phyloP scores from a whole-genome alignment of 2,797 vertebrate genomes.

The Darevskia mixta region DNA sequence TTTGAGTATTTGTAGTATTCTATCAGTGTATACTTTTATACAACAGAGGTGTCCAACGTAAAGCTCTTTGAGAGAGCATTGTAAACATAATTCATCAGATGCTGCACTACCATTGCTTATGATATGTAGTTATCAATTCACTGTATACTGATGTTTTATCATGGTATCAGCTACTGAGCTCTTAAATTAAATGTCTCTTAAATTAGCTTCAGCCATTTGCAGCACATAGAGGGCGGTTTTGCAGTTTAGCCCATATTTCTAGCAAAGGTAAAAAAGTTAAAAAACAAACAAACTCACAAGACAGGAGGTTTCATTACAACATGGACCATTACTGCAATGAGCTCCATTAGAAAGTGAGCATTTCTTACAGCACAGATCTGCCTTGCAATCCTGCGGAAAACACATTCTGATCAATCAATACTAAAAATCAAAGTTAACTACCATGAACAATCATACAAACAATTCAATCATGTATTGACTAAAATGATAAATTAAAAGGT shows the following conservation, averaged over 20 bases:
- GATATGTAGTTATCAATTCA: neutral
- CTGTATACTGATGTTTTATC: neutral
- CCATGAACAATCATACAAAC: neutral
- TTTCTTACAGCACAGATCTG: conserved; percentile 94
- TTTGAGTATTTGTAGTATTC: neutral
- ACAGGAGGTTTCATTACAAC: conserved; percentile 94
- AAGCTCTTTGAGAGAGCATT: neutral
- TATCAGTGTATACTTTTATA: neutral
- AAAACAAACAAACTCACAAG: conserved; percentile 82
- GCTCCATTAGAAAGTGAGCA: conserved; percentile 97
- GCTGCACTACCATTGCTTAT: neutral
- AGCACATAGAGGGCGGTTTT: neutral
- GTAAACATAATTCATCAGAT: neutral
- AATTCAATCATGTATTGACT: conserved; percentile 2
- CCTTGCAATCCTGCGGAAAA: conserved; percentile 91
- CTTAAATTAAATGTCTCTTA: neutral
- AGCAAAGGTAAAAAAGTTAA: neutral
- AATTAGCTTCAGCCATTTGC: neutral
- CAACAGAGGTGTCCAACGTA: neutral
- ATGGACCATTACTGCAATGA: conserved; percentile 96
- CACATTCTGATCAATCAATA: conserved; percentile 32
- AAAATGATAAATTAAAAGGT: conserved; percentile 32
- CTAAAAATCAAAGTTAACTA: conserved; percentile 14
- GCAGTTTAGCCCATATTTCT: neutral
- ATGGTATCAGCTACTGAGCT: neutral